Conservation (phyloP, 1,140 invertebrate species). For the Argopecten irradians region DNA sequence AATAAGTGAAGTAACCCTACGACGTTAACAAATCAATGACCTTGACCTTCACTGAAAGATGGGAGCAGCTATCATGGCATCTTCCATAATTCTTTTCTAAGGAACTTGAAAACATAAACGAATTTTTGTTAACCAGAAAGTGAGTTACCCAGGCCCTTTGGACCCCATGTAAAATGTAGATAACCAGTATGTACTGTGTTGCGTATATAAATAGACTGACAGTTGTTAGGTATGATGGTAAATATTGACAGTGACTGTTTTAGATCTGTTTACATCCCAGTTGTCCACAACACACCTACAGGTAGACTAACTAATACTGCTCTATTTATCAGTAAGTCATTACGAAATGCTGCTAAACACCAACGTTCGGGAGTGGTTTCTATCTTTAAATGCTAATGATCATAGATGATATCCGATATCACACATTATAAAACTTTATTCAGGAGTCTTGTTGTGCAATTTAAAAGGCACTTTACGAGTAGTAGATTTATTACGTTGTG, state of each 20-base stretch:
- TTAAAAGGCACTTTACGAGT: slow-evolving; percentile 11
- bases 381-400: background rate
- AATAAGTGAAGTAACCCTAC: too few species aligned
- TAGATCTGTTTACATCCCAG: background rate
- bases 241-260: background rate
- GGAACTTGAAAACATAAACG: too few species aligned
- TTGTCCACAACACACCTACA: background rate
- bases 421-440: background rate
- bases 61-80: too few species aligned
- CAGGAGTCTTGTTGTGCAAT: background rate
- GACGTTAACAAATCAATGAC: too few species aligned
- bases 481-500: background rate
- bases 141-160: too few species aligned
- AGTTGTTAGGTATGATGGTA: background rate
- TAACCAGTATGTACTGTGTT: too few species aligned
- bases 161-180: too few species aligned
- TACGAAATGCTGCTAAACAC: background rate
- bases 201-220: too few species aligned
- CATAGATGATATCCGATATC: background rate
- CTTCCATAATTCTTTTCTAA: too few species aligned
- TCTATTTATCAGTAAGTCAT: background rate
- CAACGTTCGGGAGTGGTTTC: background rate
- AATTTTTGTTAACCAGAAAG: too few species aligned
- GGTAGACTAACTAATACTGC: background rate
- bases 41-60: too few species aligned